phyloP scores from a whole-genome alignment of 2,113 vertebrate genomes.

The Corydoras sp. region DNA sequence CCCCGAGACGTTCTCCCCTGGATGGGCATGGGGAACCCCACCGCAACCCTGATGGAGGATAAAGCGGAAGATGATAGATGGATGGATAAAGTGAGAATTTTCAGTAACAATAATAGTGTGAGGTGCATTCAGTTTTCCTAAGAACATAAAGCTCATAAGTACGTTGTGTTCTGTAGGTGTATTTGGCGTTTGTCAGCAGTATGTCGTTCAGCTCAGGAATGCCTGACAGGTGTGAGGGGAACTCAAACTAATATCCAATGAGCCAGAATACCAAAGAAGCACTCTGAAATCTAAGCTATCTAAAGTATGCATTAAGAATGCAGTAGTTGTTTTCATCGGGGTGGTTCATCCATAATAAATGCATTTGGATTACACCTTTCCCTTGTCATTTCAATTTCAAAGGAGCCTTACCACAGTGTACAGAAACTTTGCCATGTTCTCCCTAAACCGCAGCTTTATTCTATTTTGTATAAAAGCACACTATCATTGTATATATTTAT shows the following conservation, averaged over 20 bases:
- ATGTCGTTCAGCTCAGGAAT: too few species aligned
- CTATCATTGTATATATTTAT: background rate
- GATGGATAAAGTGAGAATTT: too few species aligned
- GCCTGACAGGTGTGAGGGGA: background rate
- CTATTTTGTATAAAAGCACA: background rate
- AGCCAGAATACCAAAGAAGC: background rate
- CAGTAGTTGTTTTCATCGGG: slow-evolving; percentile 5
- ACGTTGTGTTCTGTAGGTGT: too few species aligned
- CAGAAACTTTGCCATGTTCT: background rate
- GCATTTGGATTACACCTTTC: slow-evolving; percentile 38
- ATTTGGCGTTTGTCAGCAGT: too few species aligned
- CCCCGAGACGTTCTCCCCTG: too few species aligned
- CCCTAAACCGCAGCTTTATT: background rate
- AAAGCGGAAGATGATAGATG: too few species aligned
- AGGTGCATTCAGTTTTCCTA: too few species aligned
- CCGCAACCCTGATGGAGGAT: too few species aligned
- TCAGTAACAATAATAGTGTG: too few species aligned
- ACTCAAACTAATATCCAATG: background rate
- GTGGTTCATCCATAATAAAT: slow-evolving; percentile 54
- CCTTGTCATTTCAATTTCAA: slow-evolving; percentile 25
- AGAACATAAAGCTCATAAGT: too few species aligned
- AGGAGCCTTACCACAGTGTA: background rate
- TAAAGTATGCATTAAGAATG: slow-evolving; percentile 7
- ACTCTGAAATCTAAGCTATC: background rate
- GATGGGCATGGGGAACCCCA: too few species aligned